Percentiles rank a stretch among this genome's conserved stretches.
Evolutionary conservation across 1,140 invertebrate genomes (phyloP).

Genomic region (Frieseomelitta varia): DNA sequence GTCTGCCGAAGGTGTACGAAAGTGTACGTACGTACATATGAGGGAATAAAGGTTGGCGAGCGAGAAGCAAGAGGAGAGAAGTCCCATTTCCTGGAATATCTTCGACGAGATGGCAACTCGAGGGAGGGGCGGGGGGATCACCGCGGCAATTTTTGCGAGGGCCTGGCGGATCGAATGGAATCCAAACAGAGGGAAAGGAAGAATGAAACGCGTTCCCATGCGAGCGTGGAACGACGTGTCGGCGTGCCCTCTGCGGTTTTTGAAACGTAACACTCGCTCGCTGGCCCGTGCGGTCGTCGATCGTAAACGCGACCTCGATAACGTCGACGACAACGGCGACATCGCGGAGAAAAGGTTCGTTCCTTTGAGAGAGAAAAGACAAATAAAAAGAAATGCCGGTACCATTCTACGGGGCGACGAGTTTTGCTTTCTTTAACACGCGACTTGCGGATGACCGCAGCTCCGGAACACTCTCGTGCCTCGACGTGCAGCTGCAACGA

Average conservation of each 20-base stretch:
- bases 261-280: conserved; percentile 61
- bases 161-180: conserved; percentile 16
- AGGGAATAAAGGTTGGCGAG: not conserved
- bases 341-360: not conserved
- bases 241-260: conserved; percentile 56
- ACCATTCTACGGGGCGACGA: not conserved
- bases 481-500: conserved; percentile 17
- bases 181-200: conserved; percentile 48
- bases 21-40: no score
- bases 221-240: conserved; percentile 45
- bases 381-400: not conserved
- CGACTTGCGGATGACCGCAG: conserved; percentile 57
- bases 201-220: conserved; percentile 63
- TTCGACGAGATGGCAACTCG: not conserved
- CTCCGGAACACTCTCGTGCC: not conserved
- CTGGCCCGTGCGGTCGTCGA: conserved; percentile 53
- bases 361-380: not conserved
- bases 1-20: no score
- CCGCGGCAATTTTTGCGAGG: conserved; percentile 19
- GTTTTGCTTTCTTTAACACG: conserved; percentile 44
- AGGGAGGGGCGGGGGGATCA: not conserved
- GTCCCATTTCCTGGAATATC: not conserved
- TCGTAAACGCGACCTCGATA: conserved; percentile 45
- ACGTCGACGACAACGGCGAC: conserved; percentile 39
- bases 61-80: not conserved